Evolutionary conservation across 2,113 vertebrate genomes (phyloP), one percentile per base, ranked within the genome.

Genomic region (Scalopus aquaticus): DNA sequence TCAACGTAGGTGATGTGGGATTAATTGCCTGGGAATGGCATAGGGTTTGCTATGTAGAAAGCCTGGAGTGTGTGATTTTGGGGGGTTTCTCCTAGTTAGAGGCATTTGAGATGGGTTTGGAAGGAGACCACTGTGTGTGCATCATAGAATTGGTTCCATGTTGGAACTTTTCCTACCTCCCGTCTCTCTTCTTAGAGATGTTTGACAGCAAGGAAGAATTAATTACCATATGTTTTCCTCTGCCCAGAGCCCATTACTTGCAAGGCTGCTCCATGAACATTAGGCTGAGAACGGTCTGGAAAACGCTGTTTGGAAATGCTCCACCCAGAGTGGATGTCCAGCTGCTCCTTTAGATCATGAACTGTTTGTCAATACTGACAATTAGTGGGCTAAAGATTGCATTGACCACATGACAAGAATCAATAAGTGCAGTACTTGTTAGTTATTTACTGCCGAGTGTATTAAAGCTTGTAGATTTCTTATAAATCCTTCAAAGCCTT

Each of bases 371-470:
- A 98, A 98, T 98, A 98, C 58, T 93, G 98, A 98, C 98, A 98
- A 98, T 98, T 98, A 98, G 98, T 94, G 95, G 96, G 97, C 97
- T 98, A 98, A 98, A 98, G 98, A 98, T 98, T 98, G 98, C 97
- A 98, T 98, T 98, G 98, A 98, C 98, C 98, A 98, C 97, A 97
- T 69, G 97, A 98, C 97, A 97, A 95, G 97, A 96, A 98, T 98
- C 98, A 78, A 98, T 98, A 90, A 26, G 90, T 94, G 90, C 95
- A 74, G 96, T 97, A 95, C 97, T 98, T 98, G 98, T 98, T 98
- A 98, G 98, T 99, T 99, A 98, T 99, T 99, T 99, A 99, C 98
- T 96, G 42, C 98, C 96, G 91, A 98, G 98, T 99, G 96, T 98
- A 98, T 98, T 98, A 98, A 98, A 98, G 99, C 98, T 97, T 92